These are phyloP conservation scores for Melanerpes formicivorus DNA, from an alignment of 2,113 vertebrate species.

Conservation along the genomic window DNA sequence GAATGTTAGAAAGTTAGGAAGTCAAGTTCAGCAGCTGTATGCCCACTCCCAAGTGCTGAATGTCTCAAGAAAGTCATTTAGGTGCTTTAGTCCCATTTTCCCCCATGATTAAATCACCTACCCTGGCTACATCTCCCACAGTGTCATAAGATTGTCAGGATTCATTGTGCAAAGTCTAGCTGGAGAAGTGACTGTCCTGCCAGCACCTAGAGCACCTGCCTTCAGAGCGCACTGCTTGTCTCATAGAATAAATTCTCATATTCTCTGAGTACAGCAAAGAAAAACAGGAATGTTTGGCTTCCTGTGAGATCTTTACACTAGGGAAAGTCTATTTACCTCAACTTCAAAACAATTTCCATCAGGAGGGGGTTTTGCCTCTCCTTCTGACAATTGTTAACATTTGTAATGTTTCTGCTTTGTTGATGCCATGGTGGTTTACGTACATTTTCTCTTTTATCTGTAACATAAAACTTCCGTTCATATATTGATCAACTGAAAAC, in stretches of 20 bases:
- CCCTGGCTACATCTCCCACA: accelerated
- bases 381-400: not conserved
- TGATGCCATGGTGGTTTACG: not conserved
- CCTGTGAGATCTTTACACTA: not conserved
- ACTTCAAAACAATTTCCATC: not conserved
- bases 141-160: not conserved
- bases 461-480: not conserved
- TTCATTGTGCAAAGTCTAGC: not conserved
- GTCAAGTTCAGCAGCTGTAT: not conserved
- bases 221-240: not conserved
- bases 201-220: not conserved
- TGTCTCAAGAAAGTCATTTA: not conserved
- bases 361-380: not conserved
- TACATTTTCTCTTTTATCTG: not conserved
- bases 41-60: not conserved
- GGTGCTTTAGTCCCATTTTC: not conserved
- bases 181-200: not conserved
- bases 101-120: not conserved
- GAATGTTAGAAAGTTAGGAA: not conserved
- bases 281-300: accelerated
- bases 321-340: not conserved
- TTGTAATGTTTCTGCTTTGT: not conserved
- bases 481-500: not conserved
- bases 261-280: not conserved
- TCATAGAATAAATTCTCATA: not conserved